Evolutionary conservation across 1,140 invertebrate genomes (phyloP).

Genomic region (Apis florea): DNA sequence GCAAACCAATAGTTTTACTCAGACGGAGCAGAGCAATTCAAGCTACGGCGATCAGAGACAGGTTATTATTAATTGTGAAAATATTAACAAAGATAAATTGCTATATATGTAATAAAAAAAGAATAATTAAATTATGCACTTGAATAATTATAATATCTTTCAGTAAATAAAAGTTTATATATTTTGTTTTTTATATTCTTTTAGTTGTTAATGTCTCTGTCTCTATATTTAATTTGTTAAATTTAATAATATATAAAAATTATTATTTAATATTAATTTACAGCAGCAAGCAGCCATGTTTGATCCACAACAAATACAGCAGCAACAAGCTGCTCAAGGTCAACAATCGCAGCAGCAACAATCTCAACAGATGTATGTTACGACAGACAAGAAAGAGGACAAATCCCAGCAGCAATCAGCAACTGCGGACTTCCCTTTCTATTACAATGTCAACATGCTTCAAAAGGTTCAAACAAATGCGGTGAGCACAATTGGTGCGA

Average conservation of each 20-base stretch:
- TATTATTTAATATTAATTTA: slow-evolving; percentile 17
- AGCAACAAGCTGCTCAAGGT: slow-evolving; percentile 78
- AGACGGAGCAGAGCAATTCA: slow-evolving; percentile 77
- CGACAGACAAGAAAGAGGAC: slow-evolving; percentile 77
- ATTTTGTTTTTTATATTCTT: neutral
- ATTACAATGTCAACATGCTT: slow-evolving; percentile 82
- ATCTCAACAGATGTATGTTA: slow-evolving; percentile 78
- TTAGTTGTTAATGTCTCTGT: neutral
- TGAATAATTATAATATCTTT: neutral
- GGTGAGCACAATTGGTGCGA: slow-evolving; percentile 78
- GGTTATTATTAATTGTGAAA: slow-evolving; percentile 54
- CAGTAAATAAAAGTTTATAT: neutral
- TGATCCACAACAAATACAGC: slow-evolving; percentile 79
- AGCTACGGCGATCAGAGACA: slow-evolving; percentile 74
- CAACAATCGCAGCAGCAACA: slow-evolving; percentile 79
- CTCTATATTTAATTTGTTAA: slow-evolving; percentile 1
- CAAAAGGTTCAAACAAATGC: slow-evolving; percentile 80
- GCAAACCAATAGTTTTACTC: slow-evolving; percentile 77
- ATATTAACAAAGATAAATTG: neutral
- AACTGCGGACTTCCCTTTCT: slow-evolving; percentile 81
- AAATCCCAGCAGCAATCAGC: slow-evolving; percentile 77
- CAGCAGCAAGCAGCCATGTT: slow-evolving; percentile 76
- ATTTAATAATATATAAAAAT: neutral
- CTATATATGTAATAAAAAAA: neutral
- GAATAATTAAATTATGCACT: neutral